Base-by-base conservation (phyloP, 53 echinoderm and acorn worm genomes). In the Stichopus horrens region DNA sequence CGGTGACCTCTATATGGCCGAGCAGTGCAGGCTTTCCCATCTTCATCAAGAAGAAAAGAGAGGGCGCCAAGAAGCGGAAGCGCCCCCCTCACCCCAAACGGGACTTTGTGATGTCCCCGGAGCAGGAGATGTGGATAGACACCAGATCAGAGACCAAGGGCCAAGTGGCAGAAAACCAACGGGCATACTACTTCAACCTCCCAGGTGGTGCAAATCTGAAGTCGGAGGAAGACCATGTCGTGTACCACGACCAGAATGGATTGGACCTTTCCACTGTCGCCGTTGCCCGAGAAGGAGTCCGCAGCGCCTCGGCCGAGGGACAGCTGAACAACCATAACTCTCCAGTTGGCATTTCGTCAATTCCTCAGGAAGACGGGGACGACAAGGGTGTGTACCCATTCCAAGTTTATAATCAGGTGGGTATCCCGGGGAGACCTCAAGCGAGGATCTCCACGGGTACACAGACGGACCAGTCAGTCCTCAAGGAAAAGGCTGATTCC, bases 1-100 rank as follows among this genome's bases (percentile, higher is more conserved):
- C 94, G 5, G 91, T 94, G 58, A 91, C 91, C 86, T 94, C 88
- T 10, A 14, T 57, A 14, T 83, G 83, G n/a, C 82, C 91, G 56
- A 67, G 76, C 54, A 88, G 87, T 86, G 86, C 90, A 52, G 86
- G 80, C 74, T 91, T 88, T 75, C 91, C 91, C 76, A 90, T 92
- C 84, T 90, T 91, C 74, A 89, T 88, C 59, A 91, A 91, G 18
- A 96, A 96, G 81, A 96, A 94, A 79, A 91, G 91, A 67, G 94
- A 92, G 14, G 94, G 96, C 18, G 94, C 96, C 55, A 90, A 91
- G 74, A 96, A 96, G 66, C 93, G 96, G 59, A 96, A 96, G 79
- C 91, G 96, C 57, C 93, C 94, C 9, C 96, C 96, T 14, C 58
- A 92, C n/a, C 95, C 95, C 23, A 95, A 95, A 74, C 92, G 95